Evolutionary conservation across 92 coral and sea anemone genomes (phyloP).

Genomic region (Bergia sp.): DNA sequence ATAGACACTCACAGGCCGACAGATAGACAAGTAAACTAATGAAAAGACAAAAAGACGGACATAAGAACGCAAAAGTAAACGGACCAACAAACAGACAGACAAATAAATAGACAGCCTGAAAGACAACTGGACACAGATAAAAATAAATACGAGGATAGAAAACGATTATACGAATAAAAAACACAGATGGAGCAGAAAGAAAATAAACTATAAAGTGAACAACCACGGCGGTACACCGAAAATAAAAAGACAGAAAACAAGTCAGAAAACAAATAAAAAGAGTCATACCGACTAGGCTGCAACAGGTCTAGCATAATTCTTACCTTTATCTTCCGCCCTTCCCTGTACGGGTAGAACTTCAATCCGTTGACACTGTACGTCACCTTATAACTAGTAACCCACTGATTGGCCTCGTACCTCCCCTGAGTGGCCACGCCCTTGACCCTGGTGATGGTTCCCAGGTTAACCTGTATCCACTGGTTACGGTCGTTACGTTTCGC

Average conservation of each 20-base stretch:
- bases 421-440: slow-evolving; percentile 44
- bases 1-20: background rate
- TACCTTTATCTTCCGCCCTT: slow-evolving; percentile 31
- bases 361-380: slow-evolving; percentile 27
- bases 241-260: background rate
- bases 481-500: slow-evolving; percentile 26
- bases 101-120: background rate
- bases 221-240: background rate
- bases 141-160: background rate
- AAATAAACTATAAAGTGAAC: background rate
- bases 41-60: background rate
- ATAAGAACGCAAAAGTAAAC: background rate
- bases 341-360: slow-evolving; percentile 31
- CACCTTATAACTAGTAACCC: slow-evolving; percentile 38
- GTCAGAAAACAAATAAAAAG: background rate
- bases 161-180: background rate
- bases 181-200: background rate
- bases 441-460: slow-evolving; percentile 34
- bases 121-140: background rate
- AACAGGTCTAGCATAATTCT: background rate
- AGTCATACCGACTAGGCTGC: background rate
- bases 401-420: slow-evolving; percentile 37
- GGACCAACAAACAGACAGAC: background rate
- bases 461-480: slow-evolving; percentile 43
- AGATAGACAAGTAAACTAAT: background rate